A percentile compares a stretch with the other conserved stretches of the same genome.
Conservation (phyloP, 2,888 invertebrate genomes). For the Pseudococcus jackbeardsleyi region DNA sequence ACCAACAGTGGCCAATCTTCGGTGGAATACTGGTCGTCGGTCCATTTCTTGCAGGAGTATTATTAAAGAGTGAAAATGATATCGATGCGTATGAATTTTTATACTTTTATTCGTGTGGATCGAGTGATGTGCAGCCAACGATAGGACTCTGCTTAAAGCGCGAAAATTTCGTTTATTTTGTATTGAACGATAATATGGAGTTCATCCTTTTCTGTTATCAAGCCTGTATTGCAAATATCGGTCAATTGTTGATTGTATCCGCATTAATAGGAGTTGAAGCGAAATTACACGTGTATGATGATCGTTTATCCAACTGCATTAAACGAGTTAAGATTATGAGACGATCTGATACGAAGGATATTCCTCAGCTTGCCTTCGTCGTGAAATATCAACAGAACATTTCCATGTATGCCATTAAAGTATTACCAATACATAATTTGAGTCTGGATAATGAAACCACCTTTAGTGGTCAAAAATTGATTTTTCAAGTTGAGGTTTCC, state of each 20-base stretch:
- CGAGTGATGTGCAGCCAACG: background rate
- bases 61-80: background rate
- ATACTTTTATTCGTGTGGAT: background rate
- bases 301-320: background rate
- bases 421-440: background rate
- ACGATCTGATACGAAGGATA: background rate
- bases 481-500: too few species aligned
- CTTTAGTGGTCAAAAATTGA: too few species aligned
- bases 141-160: background rate
- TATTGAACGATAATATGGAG: background rate
- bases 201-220: background rate
- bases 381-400: background rate
- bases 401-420: background rate
- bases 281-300: background rate
- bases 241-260: background rate
- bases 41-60: background rate
- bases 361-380: background rate
- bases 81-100: background rate
- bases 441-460: too few species aligned
- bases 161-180: background rate
- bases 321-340: background rate
- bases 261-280: background rate
- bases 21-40: background rate
- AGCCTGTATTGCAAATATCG: background rate
- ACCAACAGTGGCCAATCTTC: background rate